Conservation (phyloP, 2,797 vertebrate genomes). For the Thaleichthys pacificus region DNA sequence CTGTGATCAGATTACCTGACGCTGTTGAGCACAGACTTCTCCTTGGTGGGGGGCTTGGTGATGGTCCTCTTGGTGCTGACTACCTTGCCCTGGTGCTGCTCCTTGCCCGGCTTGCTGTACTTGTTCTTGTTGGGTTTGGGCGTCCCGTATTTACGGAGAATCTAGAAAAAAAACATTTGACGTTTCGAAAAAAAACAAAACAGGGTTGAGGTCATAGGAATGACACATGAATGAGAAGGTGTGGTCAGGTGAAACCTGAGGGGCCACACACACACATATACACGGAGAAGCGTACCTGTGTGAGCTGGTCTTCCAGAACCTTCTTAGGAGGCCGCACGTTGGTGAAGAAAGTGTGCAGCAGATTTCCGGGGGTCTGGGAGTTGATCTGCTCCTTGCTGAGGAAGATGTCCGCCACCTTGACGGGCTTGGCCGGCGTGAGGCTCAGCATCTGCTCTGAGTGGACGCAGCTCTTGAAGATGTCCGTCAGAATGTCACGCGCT, state of each 20-base stretch:
- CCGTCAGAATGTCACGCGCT: conserved; percentile 89
- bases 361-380: conserved; percentile 92
- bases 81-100: conserved; percentile 95
- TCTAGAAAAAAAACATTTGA: conserved; percentile 68
- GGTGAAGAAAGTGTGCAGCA: conserved; percentile 94
- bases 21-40: conserved; percentile 91
- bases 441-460: conserved; percentile 95
- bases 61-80: conserved; percentile 95
- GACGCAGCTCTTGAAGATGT: conserved; percentile 96
- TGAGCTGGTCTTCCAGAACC: conserved; percentile 94
- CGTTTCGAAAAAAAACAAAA: too few species aligned
- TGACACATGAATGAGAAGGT: not conserved
- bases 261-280: not conserved
- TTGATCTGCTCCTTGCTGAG: conserved; percentile 99
- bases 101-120: conserved; percentile 93
- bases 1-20: conserved; percentile 79
- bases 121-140: conserved; percentile 95
- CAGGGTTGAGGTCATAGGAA: too few species aligned
- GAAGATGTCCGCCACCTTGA: conserved; percentile 94
- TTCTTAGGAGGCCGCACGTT: conserved; percentile 96
- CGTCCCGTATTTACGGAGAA: conserved; percentile 93
- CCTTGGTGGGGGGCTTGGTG: conserved; percentile 90
- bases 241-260: not conserved
- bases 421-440: conserved; percentile 87
- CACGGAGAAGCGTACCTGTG: conserved; percentile 79